Evolutionary conservation across 2,888 invertebrate genomes (phyloP), one percentile per base, ranked within the genome.

Genomic region (Sminthurinus aureus): DNA sequence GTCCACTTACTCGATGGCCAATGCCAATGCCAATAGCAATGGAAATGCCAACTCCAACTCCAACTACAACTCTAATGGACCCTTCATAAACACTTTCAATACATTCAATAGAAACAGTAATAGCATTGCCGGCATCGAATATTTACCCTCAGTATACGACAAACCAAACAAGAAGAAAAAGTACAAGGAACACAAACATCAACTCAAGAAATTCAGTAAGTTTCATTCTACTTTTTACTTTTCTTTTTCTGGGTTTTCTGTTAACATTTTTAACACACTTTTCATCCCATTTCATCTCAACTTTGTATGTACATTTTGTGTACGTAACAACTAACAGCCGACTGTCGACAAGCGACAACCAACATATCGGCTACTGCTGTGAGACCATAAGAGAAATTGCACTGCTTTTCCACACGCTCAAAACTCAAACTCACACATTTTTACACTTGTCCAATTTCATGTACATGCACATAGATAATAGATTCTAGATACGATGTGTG

Each of bases 201-300:
- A 87, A 81, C 86, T 86, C 73, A 88, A 88, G 83, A 87, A 87
- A 86, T 86, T 87, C 81, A 84, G 87, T 87, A 85, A 86, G 85
- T 77, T 74, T 67, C 13, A 24, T 20, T 58, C 67, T n/a, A n/a
- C n/a, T n/a, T n/a, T n/a, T n/a, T n/a, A n/a, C n/a, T 38, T 38
- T 38, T 38, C 6, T 6, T 38, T 38, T 6, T 38, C 1, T 38
- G 3, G 6, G 6, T 38, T 38, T 38, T 38, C 1, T 38, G 3
- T 38, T 6, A 38, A 38, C 38, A 38, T 38, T 38, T 38, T 38
- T 38, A 38, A 38, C 38, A 38, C 38, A 38, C 38, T 77, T 78
- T 71, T 20, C 24, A 71, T 73, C 13, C n/a, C 2, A 22, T 20
- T 50, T 15, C 51, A 15, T 50, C 50, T 52, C 73, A 3, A 51